Evolutionary conservation across 2,113 vertebrate genomes (phyloP), one percentile per base, ranked within the genome.

Genomic region (Raja brachyura): DNA sequence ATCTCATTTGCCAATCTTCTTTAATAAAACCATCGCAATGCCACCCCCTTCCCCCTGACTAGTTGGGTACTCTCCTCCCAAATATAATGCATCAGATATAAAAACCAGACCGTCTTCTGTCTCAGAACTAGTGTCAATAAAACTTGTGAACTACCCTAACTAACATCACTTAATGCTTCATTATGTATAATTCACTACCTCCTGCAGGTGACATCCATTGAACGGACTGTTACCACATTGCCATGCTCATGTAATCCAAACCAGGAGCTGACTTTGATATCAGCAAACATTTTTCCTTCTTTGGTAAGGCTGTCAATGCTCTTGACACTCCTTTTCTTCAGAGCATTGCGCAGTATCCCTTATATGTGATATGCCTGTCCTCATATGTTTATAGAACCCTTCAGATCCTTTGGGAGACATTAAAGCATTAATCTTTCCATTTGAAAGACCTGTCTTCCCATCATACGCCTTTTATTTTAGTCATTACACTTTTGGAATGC

Each of bases 361-460:
- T 39, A 4, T 90, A 90, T 73, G 66, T 54, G 66, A 73, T 92
- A 70, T 74, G 70, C 39, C 90, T 92, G 90, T 92, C 68, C 90
- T 92, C 90, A 6, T 74, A n/a, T 90, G 66, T 48, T 92, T 39
- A 20, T 92, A 92, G 39, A 92, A 73, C 33, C 13, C 66, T n/a
- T 73, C n/a, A 73, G 20, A 70, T 92, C 90, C 90, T 13, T 25
- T 25, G 90, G 66, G 90, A 48, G 73, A 92, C 33, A 73, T 92
- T 73, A 92, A 70, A 73, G 33, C 68, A 92, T 92, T 73, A 92
- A 92, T 92, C 90, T 92, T 92, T 54, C 33, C 90, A 73, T 92
- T 92, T 92, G 90, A 92, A 70, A 92, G 90, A 73, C 90, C 66
- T 48, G 90, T 92, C 68, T 92, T 92, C 63, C 33, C 68, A 92